Base-by-base conservation (phyloP, 37 sponge, comb jelly and placozoan species). In the Chondrosia reniformis region DNA sequence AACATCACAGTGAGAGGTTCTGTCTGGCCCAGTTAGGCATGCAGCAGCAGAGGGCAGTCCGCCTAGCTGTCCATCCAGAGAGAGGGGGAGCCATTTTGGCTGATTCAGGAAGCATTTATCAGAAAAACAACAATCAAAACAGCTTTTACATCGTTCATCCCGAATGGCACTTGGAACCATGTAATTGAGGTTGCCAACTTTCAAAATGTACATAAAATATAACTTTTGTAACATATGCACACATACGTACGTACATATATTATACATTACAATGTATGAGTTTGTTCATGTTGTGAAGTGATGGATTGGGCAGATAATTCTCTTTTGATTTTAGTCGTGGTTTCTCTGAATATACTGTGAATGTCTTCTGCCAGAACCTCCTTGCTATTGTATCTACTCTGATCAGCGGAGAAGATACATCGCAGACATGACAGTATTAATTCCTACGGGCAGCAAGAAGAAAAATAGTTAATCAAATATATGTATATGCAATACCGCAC, bases 351-450 rank as follows among this genome's bases (percentile, higher is more conserved):
- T 5, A 76, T 73, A 4, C 31, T 45, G 39, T 90, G 33, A 54
- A 93, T 79, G 45, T 93, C 94, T 17, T 83, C 82, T 13, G 94
- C 79, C 21, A 93, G 88, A 15, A 66, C 55, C 27, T 82, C 41
- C 15, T 75, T 74, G 33, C 40, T 76, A 22, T 83, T 46, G 67
- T 93, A 93, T 32, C 75, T 45, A 4, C 81, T 83, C 22, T 32
- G 7, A 21, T 89, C 76, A 46, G 89, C 38, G 30, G 92, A 86
- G 67, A 93, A 93, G n/a, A 93, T 59, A 42, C 25, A 39, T 10
- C 64, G 62, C n/a, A 88, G 24, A 69, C 80, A 93, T 19, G 52
- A n/a, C 55, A 86, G 44, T 22, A 89, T 33, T 6, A 21, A 38
- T 15, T 25, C 79, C 88, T 93, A 69, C 36, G 57, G 40, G 0